phyloP scores from a whole-genome alignment of 2,113 vertebrate species.

The Oceanodroma tethys region DNA sequence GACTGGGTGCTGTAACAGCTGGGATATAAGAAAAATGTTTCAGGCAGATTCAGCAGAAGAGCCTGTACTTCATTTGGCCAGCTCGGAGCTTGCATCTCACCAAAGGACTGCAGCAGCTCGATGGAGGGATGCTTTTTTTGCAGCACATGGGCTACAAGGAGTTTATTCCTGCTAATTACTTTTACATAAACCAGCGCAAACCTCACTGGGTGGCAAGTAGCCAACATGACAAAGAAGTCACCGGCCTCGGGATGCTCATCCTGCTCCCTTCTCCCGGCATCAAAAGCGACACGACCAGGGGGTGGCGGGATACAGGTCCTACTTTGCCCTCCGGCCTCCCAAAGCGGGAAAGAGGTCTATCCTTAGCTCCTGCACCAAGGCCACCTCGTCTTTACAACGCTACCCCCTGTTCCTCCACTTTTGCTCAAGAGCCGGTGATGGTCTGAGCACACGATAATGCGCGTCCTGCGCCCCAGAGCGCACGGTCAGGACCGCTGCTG shows the following conservation, averaged over 20 bases:
- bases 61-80: conserved; percentile 51
- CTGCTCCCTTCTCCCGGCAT: background rate
- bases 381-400: background rate
- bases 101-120: background rate
- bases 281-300: accelerated
- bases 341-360: accelerated
- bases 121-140: background rate
- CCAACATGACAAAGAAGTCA: background rate
- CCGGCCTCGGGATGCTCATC: accelerated
- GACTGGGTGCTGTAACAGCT: conserved; percentile 64
- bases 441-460: accelerated
- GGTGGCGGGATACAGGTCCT: background rate
- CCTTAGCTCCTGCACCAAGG: background rate
- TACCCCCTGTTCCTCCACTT: background rate
- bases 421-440: background rate
- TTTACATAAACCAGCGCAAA: background rate
- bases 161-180: background rate
- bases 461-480: background rate
- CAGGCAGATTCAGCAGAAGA: conserved; percentile 62
- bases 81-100: conserved; percentile 5
- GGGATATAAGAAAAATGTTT: conserved; percentile 60
- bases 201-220: background rate
- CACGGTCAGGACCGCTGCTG: background rate
- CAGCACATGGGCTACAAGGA: background rate
- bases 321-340: accelerated